These are phyloP conservation scores for Glaucomys volans DNA, from an alignment of 2,113 vertebrate genomes.

Conservation along the genomic window DNA sequence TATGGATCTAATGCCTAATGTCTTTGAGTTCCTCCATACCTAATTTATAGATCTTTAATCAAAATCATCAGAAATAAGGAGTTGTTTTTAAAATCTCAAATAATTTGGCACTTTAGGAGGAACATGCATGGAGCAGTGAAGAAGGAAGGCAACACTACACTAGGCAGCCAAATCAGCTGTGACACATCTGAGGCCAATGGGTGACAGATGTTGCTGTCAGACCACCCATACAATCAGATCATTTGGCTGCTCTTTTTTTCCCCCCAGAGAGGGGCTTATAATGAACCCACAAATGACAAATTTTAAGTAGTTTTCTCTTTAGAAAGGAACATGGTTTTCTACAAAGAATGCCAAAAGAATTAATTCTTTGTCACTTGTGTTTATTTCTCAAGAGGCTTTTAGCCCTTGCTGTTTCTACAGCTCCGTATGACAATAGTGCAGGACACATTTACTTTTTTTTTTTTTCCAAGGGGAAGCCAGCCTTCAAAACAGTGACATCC, in stretches of 20 bases:
- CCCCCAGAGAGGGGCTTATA: neutral
- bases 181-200: slow-evolving; percentile 30
- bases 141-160: neutral
- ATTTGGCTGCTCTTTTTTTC: neutral
- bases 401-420: slow-evolving; percentile 27
- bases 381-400: slow-evolving; percentile 66
- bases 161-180: slow-evolving; percentile 36
- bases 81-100: slow-evolving; percentile 22
- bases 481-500: neutral
- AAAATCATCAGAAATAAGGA: slow-evolving; percentile 14
- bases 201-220: slow-evolving; percentile 63
- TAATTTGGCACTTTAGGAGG: slow-evolving; percentile 33
- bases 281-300: slow-evolving; percentile 48
- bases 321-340: slow-evolving; percentile 38
- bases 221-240: slow-evolving; percentile 40
- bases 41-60: slow-evolving; percentile 17
- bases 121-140: neutral
- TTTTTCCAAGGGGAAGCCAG: neutral
- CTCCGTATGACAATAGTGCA: neutral
- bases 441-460: neutral
- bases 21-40: neutral
- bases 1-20: neutral
- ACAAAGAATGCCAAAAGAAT: slow-evolving; percentile 46
- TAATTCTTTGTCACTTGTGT: slow-evolving; percentile 34
- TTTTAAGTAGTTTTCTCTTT: slow-evolving; percentile 39